A percentile compares a stretch with the other conserved stretches of the same genome.
phyloP scores from a whole-genome alignment of 2,113 vertebrate species.

The Gymnorhina tibicen region DNA sequence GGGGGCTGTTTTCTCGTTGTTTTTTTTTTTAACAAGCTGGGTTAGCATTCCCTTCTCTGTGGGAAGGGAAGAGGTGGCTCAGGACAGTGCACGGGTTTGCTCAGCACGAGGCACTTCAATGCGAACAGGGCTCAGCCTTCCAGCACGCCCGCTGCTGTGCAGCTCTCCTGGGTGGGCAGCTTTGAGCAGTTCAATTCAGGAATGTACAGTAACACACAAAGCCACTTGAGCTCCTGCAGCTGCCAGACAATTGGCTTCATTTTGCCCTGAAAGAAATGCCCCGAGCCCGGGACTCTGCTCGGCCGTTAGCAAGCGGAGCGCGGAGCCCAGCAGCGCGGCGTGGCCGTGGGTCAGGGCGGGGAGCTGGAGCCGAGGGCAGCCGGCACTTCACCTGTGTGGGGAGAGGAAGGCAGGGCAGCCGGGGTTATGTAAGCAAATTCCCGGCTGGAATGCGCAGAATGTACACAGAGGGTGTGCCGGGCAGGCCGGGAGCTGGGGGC shows the following conservation, averaged over 20 bases:
- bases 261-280: not conserved
- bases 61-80: not conserved
- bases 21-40: not conserved
- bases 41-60: not conserved
- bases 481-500: not conserved
- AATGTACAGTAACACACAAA: not conserved
- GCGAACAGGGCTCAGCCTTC: not conserved
- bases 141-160: rapidly evolving
- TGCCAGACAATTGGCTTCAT: not conserved
- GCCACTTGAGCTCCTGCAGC: not conserved
- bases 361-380: not conserved
- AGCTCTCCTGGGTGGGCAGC: not conserved
- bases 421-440: slow-evolving; percentile 67
- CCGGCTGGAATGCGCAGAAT: slow-evolving; percentile 60
- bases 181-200: not conserved
- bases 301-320: not conserved
- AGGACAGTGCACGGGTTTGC: not conserved
- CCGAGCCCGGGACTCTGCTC: not conserved
- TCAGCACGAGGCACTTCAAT: not conserved
- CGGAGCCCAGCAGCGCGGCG: not conserved
- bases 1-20: rapidly evolving
- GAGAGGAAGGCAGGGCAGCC: not conserved
- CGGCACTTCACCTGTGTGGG: not conserved
- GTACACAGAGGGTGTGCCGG: slow-evolving; percentile 47
- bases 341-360: not conserved